These are phyloP conservation scores for Brachystomella parvula DNA, from an alignment of 1,140 invertebrate species.

Conservation along the genomic window DNA sequence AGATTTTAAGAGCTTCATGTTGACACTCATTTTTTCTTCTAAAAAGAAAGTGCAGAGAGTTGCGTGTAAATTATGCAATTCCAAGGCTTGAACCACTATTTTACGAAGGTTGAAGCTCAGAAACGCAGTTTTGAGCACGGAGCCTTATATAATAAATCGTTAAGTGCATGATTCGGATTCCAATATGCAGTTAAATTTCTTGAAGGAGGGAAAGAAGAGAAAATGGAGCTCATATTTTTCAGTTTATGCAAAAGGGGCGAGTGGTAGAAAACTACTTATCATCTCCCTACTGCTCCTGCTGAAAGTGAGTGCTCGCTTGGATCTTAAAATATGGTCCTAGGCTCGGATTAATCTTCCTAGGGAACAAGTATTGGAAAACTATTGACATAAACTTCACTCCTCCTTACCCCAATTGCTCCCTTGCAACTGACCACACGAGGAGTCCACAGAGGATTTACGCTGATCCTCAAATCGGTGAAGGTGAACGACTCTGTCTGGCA, in stretches of 20 bases:
- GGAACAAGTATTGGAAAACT: neutral
- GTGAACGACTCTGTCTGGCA: neutral
- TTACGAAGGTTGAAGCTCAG: neutral
- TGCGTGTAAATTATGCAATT: no score
- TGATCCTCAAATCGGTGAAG: neutral
- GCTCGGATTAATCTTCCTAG: neutral
- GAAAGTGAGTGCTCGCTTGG: neutral
- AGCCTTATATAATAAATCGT: neutral
- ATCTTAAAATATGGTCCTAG: neutral
- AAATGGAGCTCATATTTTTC: neutral
- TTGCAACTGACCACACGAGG: neutral
- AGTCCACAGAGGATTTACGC: neutral
- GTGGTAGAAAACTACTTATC: slow-evolving; percentile 3
- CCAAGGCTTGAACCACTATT: no score
- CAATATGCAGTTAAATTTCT: neutral
- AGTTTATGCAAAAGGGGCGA: slow-evolving; percentile 4
- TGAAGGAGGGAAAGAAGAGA: neutral
- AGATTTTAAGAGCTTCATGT: no score
- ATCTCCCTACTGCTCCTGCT: neutral
- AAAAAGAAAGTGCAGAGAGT: no score
- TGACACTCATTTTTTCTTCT: no score
- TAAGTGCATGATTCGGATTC: slow-evolving; percentile 3
- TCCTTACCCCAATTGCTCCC: neutral
- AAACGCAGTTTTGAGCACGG: neutral
- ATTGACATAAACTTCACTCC: neutral